Base-by-base conservation (phyloP, 1,140 invertebrate species). In the Capitella teleta region DNA sequence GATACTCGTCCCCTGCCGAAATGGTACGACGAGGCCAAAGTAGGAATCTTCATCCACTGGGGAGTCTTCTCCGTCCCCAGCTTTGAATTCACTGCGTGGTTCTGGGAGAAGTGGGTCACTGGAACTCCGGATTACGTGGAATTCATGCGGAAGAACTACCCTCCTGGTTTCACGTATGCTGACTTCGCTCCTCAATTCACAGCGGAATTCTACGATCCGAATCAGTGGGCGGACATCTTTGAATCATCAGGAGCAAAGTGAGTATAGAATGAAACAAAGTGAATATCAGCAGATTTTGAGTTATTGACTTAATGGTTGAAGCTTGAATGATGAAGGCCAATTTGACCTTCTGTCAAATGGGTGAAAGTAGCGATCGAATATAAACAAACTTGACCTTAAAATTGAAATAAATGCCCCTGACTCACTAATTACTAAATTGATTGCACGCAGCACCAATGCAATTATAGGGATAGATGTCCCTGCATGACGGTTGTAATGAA, bases 1-100 rank as follows among this genome's bases (percentile, higher is more conserved):
- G 72, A 74, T 44, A 40, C 50, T 0, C 56, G 72, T 28, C 72
- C 72, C 0, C 44, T 72, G 26, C 72, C 72, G 8, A 16, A 23
- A 2, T 74, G 72, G 72, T 74, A 61, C 53, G 72, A 74, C 26
- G 59, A 71, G 3, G 61, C 62, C 5, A 74, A 74, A 56, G 47
- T 74, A 14, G 72, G 72, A n/a, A 73, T 74, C 28, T 74, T 74
- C 53, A 57, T 74, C 6, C 70, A 73, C 55, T 74, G 70, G 70
- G 70, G 70, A 0, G 63, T 72, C 2, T 72, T 70, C 49, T 68
- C 67, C n/a, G 70, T 72, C 1, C 70, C 70, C 3, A 56, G 57
- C 25, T 68, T 58, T 54, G 58, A 21, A 57, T n/a, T n/a, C n/a
- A n/a, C 53, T 3, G 64, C 63, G 32, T 64, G 63, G 66, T 68